Evolutionary conservation across 35 echinoderm and acorn worm genomes (phyloP), one percentile per base, ranked within the genome.

Genomic region (Ophiothrix spiculata): DNA sequence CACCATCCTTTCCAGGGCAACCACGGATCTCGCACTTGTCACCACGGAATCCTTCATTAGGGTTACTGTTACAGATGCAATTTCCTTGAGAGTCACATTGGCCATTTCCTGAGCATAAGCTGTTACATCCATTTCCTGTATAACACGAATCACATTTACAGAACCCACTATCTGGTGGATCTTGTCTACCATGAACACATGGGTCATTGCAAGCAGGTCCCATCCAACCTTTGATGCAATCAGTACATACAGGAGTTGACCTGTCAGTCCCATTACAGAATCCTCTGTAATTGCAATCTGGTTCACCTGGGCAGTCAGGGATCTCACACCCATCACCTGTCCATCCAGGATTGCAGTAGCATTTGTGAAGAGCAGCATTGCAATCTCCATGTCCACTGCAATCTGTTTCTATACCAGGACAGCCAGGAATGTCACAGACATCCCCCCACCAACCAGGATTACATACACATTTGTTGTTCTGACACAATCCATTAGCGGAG

Each of bases 301-400:
- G 94, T 36, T 83, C 87, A 33, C 94, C 90, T 56, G 94, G 90
- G 37, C 94, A 97, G 79, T 97, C 94, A 31, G 94, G 86, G 16
- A 89, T 35, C 4, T 91, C 82, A 82, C 94, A 97, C 19, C 86
- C 94, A 77, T 89, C 79, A 14, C 94, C 94, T 46, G 64, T 88
- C 94, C 94, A 97, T 29, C 94, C 94, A 42, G 94, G 94, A 56
- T 89, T 86, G 49, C 94, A 97, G 54, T 74, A 86, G 38, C 94
- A 97, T 31, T 37, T 38, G 4, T 91, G 90, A 4, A 91, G n/a
- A 32, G 77, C 94, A 54, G 75, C 86, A 84, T 97, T 97, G 76
- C 94, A 97, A 60, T 86, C 86, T 10, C 94, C 94, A 92, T 97
- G 82, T 6, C 90, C 87, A 40, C 39, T 88, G 56, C 91, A 93